Base-by-base conservation (phyloP, 2,113 vertebrate species). In the Paracanthobrama guichenoti region DNA sequence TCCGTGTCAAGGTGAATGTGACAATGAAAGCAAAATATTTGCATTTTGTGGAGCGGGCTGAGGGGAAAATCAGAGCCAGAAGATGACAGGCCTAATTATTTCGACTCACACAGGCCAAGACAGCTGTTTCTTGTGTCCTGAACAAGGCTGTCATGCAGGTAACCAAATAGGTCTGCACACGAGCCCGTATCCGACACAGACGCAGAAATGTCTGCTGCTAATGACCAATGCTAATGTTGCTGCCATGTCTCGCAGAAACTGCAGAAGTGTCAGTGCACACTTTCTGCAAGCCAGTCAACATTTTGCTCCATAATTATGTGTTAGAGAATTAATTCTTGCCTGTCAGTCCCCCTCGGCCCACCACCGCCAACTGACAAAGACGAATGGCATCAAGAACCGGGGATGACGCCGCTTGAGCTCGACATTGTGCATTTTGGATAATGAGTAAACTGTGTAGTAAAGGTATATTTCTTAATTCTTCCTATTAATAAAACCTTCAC, bases 21-120 rank as follows among this genome's bases (percentile, higher is more conserved):
- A 98, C 97, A 98, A 98, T 98, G 97, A 98, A 98, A 98, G 97
- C 96, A 96, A 98, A 98, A 97, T 97, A 99, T 99, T 99, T 98
- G 98, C 98, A 99, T 99, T 98, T 99, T 96, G 69, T 73, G 50
- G 71, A 59, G 66, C 94, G 95, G 96, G 96, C 95, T 97, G 97
- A 96, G 96, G 96, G 96, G 96, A 96, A 95, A 97, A 98, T 98
- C 97, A 98, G 97, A 97, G 97, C 93, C 44, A 90, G 92, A 81
- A 84, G 96, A 97, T 98, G 98, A 99, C 98, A 98, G 97, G 96
- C 97, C 97, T 99, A 99, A 99, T 99, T 99, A 99, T 98, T 99
- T 97, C 95, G 96, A 97, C 97, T 98, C 97, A 97, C 96, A 98
- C 97, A 97, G 98, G 97, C 97, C 96, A 94, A 97, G 98, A 99